Conservation (phyloP, 2,113 vertebrate genomes). For the Tautogolabrus adspersus region DNA sequence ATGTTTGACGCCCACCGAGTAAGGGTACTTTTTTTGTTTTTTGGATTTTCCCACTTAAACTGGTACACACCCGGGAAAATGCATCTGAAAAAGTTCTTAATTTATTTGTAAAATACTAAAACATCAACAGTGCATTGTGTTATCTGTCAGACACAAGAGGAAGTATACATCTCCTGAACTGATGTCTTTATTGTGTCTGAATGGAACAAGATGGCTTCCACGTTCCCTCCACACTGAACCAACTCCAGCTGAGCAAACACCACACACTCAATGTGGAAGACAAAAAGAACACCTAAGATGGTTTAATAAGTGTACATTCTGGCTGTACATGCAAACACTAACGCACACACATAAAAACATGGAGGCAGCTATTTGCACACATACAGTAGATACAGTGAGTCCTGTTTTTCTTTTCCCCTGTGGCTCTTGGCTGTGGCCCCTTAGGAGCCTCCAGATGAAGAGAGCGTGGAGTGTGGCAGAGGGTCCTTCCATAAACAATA, state of each 20-base stretch:
- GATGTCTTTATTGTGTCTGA: constrained; percentile 34
- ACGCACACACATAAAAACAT: neutral
- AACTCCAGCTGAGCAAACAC: constrained; percentile 63
- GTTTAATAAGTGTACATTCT: constrained; percentile 18
- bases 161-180: neutral
- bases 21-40: neutral
- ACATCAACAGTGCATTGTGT: neutral
- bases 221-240: constrained; percentile 26
- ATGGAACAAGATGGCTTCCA: constrained; percentile 29
- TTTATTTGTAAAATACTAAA: too few relatives aligned
- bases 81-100: too few relatives aligned
- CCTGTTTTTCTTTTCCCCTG: constrained; percentile 33
- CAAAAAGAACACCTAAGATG: constrained; percentile 18
- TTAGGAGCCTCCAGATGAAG: constrained; percentile 69
- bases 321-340: constrained; percentile 8
- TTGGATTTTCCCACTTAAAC: neutral
- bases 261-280: constrained; percentile 21
- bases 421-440: constrained; percentile 55
- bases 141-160: neutral
- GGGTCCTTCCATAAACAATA: constrained; percentile 79
- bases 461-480: constrained; percentile 73
- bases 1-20: neutral
- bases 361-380: constrained; percentile 5
- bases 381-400: constrained; percentile 54
- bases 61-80: too few relatives aligned